Percentiles rank a stretch among this genome's conserved stretches.
Conservation (phyloP, 2,888 invertebrate species). For the Adelognathus sp. region DNA sequence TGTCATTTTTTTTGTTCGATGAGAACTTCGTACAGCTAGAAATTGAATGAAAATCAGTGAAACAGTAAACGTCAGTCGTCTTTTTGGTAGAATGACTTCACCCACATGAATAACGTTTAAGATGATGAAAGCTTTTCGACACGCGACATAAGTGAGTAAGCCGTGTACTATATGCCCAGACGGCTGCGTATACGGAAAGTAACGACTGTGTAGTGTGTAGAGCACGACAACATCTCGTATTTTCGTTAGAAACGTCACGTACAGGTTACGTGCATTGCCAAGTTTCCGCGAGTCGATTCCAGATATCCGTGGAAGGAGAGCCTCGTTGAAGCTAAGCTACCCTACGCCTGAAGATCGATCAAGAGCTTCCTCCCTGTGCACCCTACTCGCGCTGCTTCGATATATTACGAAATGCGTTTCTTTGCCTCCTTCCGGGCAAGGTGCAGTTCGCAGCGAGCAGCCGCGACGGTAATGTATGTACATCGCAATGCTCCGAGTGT, state of each 20-base stretch:
- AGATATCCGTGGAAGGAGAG: constrained; percentile 33
- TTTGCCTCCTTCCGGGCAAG: constrained; percentile 1
- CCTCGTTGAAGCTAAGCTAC: background rate
- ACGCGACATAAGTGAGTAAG: too few relatives aligned
- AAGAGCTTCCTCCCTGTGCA: background rate
- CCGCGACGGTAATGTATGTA: constrained; percentile 37
- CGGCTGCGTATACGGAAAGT: background rate
- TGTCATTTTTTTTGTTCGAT: too few relatives aligned
- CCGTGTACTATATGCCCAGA: background rate
- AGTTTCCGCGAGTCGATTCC: constrained; percentile 15
- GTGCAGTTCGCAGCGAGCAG: constrained; percentile 13
- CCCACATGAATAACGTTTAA: too few relatives aligned
- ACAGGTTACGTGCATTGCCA: constrained; percentile 22
- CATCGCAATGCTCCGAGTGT: constrained; percentile 40
- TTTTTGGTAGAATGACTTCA: too few relatives aligned
- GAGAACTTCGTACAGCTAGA: too few relatives aligned
- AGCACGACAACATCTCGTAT: constrained; percentile 35
- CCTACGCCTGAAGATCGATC: constrained; percentile 7
- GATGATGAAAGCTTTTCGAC: too few relatives aligned
- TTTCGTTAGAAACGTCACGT: constrained; percentile 51
- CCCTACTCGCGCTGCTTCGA: background rate
- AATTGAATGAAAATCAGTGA: too few relatives aligned
- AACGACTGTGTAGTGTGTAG: constrained; percentile 26
- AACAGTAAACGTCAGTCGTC: too few relatives aligned
- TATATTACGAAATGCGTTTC: background rate